A percentile compares a stretch with the other conserved stretches of the same genome.
Conservation (phyloP, 2,888 invertebrate genomes). For the Plemyria rubiginata region DNA sequence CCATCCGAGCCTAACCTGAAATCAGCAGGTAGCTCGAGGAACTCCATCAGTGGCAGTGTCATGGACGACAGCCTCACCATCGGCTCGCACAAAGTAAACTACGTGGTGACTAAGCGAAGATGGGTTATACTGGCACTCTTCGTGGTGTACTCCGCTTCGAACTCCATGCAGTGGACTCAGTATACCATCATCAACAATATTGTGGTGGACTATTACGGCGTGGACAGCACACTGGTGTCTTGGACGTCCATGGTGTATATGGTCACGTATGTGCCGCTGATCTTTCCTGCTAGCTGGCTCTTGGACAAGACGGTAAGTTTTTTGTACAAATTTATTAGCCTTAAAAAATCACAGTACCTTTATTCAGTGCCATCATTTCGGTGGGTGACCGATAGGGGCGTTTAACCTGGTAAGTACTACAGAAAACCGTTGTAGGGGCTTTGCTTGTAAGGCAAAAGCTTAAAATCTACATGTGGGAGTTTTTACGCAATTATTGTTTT, state of each 20-base stretch:
- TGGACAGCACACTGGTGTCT: constrained; percentile 89
- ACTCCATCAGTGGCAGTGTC: constrained; percentile 58
- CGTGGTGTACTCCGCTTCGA: constrained; percentile 94
- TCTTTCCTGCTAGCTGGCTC: constrained; percentile 98
- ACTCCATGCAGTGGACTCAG: constrained; percentile 98
- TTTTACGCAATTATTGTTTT: no score
- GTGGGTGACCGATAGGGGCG: no score
- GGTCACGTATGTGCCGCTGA: constrained; percentile 97
- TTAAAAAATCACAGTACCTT: no score
- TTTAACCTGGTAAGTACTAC: no score
- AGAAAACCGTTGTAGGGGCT: no score
- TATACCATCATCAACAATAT: constrained; percentile 95
- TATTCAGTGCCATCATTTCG: no score
- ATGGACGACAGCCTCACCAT: constrained; percentile 55
- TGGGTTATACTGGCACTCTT: constrained; percentile 94
- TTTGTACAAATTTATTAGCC: not conserved
- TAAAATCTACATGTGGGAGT: no score
- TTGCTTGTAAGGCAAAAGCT: no score
- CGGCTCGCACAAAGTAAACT: constrained; percentile 49
- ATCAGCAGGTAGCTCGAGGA: constrained; percentile 44
- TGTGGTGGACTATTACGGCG: constrained; percentile 89
- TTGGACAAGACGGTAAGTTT: constrained; percentile 94
- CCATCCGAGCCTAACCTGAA: constrained; percentile 48
- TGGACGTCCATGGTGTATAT: constrained; percentile 99
- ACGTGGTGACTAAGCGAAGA: constrained; percentile 87